Evolutionary conservation across 2,888 invertebrate genomes (phyloP), one percentile per base, ranked within the genome.

Genomic region (Vannuccia rotundouncinata): DNA sequence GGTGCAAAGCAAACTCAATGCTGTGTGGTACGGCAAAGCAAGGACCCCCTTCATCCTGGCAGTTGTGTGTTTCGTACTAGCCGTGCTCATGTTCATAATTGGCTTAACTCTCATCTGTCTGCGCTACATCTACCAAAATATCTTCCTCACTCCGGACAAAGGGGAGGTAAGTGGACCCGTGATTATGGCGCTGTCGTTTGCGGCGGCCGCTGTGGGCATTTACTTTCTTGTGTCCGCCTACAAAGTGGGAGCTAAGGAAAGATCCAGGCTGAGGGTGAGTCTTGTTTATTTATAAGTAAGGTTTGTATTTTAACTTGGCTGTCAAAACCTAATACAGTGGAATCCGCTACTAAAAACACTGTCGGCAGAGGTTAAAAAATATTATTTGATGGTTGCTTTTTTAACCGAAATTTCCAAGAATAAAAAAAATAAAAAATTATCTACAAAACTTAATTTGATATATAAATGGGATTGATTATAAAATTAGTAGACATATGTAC

Each of bases 1-100:
- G 66, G 66, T 66, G 22, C 5, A 66, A 22, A 22, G 66, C 66
- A 17, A 27, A 27, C 22, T 66, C 10, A 66, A 66, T 27, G 66
- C 66, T 22, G 66, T 66, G 66, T 66, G 66, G 66, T 66, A 66
- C 66, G 66, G 66, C 10, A 66, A 66, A 66, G 66, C 66, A 22
- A 17, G 66, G 25, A 66, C 66, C 66, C 66, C 66, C 66, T 66
- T 66, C 66, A 66, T 27, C 5, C 2, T 66, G 17, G 66, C 66
- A 22, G 66, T 66, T 5, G 66, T 66, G 22, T 66, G 13, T 27
- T 66, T 66, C 66, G 66, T 66, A 2, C 22, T 66, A 27, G 66
- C 66, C 2, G 66, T 66, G 25, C 22, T 66, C 10, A 66, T 66
- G 66, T 66, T 66, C 66, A 22, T 66, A 2, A 22, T 66, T 66